Base-by-base conservation (phyloP, 2,113 vertebrate genomes). In the Trematomus loennbergii region DNA sequence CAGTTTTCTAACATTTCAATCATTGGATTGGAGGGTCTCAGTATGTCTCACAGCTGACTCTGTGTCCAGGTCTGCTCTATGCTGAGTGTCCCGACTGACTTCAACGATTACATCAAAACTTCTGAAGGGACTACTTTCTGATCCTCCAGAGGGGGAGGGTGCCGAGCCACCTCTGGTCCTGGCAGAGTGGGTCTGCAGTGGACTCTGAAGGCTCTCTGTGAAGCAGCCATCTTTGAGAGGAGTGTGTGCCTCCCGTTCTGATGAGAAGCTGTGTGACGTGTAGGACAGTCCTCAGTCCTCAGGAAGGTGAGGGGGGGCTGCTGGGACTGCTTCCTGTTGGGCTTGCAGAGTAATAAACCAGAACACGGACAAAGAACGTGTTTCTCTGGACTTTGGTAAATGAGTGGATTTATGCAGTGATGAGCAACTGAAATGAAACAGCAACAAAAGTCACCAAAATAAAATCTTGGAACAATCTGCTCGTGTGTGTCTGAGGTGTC, bases 121-220 rank as follows among this genome's bases (percentile, higher is more conserved):
- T 68, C 90, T 8, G 78, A 85, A 22, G 88, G 79, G 33, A 91
- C 90, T 9, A 91, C 94, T 0, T 96, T 96, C 87, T 96, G 86
- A 52, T 22, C 15, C n/a, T 4, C 29, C 20, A 20, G 40, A 46
- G 0, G 15, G 62, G 6, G 20, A 36, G 48, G 48, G 72, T 46
- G 25, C 60, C 40, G 61, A 67, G 29, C 48, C 20, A 18, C 46
- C 12, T 8, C 5, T 46, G 25, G 1, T 18, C 15, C 10, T 36
- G 40, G 53, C 61, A 15, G 17, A 60, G 20, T 48, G 16, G 55
- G 43, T 75, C 36, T 85, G 68, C 60, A 46, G 43, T 46, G 15
- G 62, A 11, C 2, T 1, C 58, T 43, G 0, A 0, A 29, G 17
- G 18, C 36, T 17, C 36, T 60, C 25, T 71, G 66, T 71, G 55